Base-by-base conservation (phyloP, 2,797 vertebrate genomes). In the Alcedo atthis region DNA sequence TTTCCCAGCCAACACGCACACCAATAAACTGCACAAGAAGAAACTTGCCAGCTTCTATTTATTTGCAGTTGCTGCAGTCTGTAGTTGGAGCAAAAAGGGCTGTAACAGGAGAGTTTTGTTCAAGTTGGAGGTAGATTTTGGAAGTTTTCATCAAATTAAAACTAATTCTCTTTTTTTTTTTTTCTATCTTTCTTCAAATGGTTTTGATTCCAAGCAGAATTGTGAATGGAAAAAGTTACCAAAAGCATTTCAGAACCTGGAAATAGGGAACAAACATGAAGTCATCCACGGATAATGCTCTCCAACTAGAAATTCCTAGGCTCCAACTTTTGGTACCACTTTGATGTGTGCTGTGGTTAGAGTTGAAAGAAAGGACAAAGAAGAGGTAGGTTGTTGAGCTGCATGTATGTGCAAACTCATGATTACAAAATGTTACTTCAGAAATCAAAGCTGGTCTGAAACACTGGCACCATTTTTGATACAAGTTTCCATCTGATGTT, bases 1-100 rank as follows among this genome's bases (percentile, higher is more conserved):
- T 59, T 61, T 58, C 80, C 55, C 51, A 95, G 87, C 89, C 91
- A 96, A 92, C 82, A 96, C 0, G 93, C 88, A 92, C 90, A 92
- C 91, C 92, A 93, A 94, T 92, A 95, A 93, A 93, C 58, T 53
- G 88, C 93, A 87, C 92, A 95, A 90, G 84, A 95, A 96, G 88
- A 85, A 94, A 92, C 94, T 92, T 59, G 88, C 84, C 88, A 87
- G 93, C 76, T 85, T 94, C 92, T 92, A 78, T 94, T 94, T 89
- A 90, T 93, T 92, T 88, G 85, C 79, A 71, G 89, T 75, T 74
- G 59, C 62, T 51, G 30, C 33, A 6, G 73, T 92, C 67, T 51
- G 61, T 64, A 74, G 81, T 64, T 83, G 28, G 88, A 81, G 49
- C 12, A 28, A 49, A 32, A 73, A 61, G 30, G 28, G 48, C 64